Evolutionary conservation across 2,113 vertebrate species (phyloP), one percentile per base, ranked within the genome.

Genomic region (Rafetus swinhoei): DNA sequence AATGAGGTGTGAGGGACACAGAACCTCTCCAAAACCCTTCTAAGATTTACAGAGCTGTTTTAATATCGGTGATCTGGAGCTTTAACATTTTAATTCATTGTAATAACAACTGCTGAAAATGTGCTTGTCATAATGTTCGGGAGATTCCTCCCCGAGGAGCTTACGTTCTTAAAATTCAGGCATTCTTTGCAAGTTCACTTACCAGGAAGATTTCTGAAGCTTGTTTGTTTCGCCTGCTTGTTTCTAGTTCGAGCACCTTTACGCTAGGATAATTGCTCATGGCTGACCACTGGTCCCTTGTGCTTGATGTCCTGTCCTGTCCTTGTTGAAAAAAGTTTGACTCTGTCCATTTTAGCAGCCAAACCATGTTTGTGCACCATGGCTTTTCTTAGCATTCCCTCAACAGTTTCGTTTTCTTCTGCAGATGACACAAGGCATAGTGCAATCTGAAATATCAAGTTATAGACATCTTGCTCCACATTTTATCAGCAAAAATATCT

Each of bases 401-500:
- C 32, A 69, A 45, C 35, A 76, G 72, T 21, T 45, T 45, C 74
- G 8, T 76, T 76, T 76, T 39, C 39, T 45, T 24, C 22, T 50
- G 74, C 21, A 50, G 22, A 76, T 45, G 19, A 13, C 19, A 11
- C 5, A 76, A 50, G 39, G 25, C 39, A 10, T 45, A 25, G 21
- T 50, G 74, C 19, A 10, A 45, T 76, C 35, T 39, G 74, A 76
- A 45, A 76, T 76, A 25, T 8, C 7, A 5, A 45, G 19, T 35
- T 35, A 16, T 21, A 27, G 35, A 12, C 19, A 45, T 45, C 10
- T 13, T 74, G 19, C 18, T 21, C n/a, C 80, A 69, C 84, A 8
- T 32, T 76, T 11, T 82, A 5, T 89, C 93, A 89, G 85, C 92
- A 50, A 11, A 4, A 55, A 72, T 88, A 82, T 79, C 32, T 35